Base-by-base conservation (phyloP, 1,140 invertebrate species). In the Armadillidium nasatum region DNA sequence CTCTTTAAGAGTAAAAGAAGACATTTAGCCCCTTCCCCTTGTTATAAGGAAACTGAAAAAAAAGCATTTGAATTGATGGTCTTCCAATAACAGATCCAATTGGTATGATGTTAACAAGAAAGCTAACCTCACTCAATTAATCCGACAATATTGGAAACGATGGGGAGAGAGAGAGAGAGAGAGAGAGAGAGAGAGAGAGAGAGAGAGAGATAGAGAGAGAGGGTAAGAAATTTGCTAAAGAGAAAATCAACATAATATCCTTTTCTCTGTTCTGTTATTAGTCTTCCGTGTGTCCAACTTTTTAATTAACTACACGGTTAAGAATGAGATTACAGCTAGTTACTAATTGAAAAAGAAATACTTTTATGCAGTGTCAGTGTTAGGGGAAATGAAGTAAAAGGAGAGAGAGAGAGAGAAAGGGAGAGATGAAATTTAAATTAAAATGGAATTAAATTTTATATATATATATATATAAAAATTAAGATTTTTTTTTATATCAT, bases 21-120 rank as follows among this genome's bases (percentile, higher is more conserved):
- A 33, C 33, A 33, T 33, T 33, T 33, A 33, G 6, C 33, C 33
- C 33, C 6, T 6, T 33, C 33, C 33, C 6, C 1, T 21, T 11
- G 54, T n/a, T 15, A 21, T 66, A 22, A 10, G n/a, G 44, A 23
- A 45, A 33, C 11, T n/a, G 68, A 46, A 70, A n/a, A 70, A n/a
- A 46, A 33, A 21, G 60, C 46, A 15, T 23, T 3, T 6, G 68
- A 50, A 50, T 44, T 60, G 21, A 23, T 21, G 23, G 50, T 13
- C 19, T 21, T 50, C 45, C 21, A 45, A 43, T 19, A 60, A 50
- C 45, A n/a, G 44, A 22, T 45, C 23, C n/a, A 72, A 72, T 74
- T 67, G 73, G 71, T 72, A 45, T 44, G 44, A 72, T 43, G 73
- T 60, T 60, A 60, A 60, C 50, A 60, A 19, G 50, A 60, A 60